phyloP scores from a whole-genome alignment of 2,113 vertebrate species.

The Oreochromis spilurus region DNA sequence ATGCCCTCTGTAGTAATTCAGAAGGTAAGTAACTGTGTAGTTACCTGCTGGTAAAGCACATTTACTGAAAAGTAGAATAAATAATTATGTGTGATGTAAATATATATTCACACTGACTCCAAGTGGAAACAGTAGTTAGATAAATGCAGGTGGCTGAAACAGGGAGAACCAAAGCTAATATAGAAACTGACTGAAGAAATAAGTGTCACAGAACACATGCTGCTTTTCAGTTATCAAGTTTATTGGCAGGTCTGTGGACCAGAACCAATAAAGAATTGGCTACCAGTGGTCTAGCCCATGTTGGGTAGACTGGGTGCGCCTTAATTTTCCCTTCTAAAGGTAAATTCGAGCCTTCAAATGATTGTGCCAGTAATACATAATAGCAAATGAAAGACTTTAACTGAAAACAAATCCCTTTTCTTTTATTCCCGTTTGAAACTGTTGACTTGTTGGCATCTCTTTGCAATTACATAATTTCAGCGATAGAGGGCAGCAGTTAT shows the following conservation, averaged over 20 bases:
- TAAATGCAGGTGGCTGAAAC: background rate
- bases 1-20: background rate
- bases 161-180: background rate
- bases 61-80: background rate
- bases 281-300: background rate
- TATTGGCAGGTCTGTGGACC: background rate
- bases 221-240: background rate
- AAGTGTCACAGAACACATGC: background rate
- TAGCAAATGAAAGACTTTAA: background rate
- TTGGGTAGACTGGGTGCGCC: background rate
- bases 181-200: background rate
- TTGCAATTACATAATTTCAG: background rate
- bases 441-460: background rate
- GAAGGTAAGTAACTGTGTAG: background rate
- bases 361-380: background rate
- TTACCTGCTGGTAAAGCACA: background rate
- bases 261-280: background rate
- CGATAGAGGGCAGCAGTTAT: constrained; percentile 54
- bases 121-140: background rate
- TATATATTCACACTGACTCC: background rate
- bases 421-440: background rate
- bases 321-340: background rate
- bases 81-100: background rate
- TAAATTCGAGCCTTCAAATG: background rate
- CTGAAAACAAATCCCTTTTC: background rate